Evolutionary conservation across 2,888 invertebrate species (phyloP).

Genomic region (Cerastis leucographa): DNA sequence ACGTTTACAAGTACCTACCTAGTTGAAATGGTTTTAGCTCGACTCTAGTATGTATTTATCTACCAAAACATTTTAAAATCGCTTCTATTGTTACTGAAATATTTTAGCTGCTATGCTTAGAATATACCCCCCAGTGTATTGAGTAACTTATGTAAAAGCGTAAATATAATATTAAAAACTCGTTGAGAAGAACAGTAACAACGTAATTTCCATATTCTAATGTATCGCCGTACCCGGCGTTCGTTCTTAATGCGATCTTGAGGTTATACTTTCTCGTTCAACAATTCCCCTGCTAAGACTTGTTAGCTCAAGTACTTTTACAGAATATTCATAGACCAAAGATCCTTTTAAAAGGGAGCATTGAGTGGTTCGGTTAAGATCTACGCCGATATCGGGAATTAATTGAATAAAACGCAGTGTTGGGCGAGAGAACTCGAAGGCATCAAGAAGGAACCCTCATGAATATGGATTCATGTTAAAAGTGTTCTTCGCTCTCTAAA

Average conservation of each 20-base stretch:
- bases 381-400: constrained; percentile 81
- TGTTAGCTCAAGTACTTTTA: constrained; percentile 71
- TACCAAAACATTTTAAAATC: constrained; percentile 35
- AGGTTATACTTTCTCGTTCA: constrained; percentile 54
- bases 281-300: constrained; percentile 60
- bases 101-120: constrained; percentile 12
- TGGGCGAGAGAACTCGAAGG: constrained; percentile 72
- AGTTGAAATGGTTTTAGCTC: constrained; percentile 31
- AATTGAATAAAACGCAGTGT: constrained; percentile 87
- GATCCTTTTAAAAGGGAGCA: constrained; percentile 71
- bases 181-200: constrained; percentile 50
- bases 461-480: constrained; percentile 85
- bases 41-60: constrained; percentile 19
- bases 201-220: constrained; percentile 57
- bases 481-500: constrained; percentile 82
- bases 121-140: constrained; percentile 36
- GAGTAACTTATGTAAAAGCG: constrained; percentile 39
- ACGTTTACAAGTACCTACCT: constrained; percentile 10
- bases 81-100: constrained; percentile 21
- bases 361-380: constrained; percentile 72
- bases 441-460: constrained; percentile 75
- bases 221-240: constrained; percentile 45
- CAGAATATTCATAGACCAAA: constrained; percentile 75
- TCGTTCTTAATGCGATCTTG: constrained; percentile 51
- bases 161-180: constrained; percentile 43